These are phyloP conservation scores for Eurytoma californica DNA, from an alignment of 2,888 invertebrate genomes.

Conservation along the genomic window DNA sequence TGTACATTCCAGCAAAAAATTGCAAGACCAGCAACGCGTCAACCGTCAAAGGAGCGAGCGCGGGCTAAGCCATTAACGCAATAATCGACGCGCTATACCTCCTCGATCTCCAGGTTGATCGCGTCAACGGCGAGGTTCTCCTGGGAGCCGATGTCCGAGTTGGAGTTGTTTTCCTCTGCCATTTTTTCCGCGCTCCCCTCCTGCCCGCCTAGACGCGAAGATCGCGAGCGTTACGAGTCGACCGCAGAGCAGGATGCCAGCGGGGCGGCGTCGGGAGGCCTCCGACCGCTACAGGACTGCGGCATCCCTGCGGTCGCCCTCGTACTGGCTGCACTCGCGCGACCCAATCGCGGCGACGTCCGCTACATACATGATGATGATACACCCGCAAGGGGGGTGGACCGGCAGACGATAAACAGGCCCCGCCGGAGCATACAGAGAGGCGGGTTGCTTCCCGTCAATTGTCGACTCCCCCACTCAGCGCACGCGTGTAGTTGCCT, in stretches of 20 bases:
- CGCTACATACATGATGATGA: not conserved
- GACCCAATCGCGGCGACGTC: not conserved
- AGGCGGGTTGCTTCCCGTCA: constrained; percentile 20
- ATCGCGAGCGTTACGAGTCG: no score
- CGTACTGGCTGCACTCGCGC: no score
- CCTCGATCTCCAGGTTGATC: constrained; percentile 82
- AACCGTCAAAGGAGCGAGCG: constrained; percentile 20
- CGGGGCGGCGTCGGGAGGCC: no score
- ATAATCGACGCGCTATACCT: constrained; percentile 75
- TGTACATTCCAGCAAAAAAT: not conserved
- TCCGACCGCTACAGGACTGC: no score
- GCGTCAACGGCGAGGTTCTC: constrained; percentile 79
- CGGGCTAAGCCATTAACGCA: not conserved
- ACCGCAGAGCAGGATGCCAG: no score
- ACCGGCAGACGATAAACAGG: constrained; percentile 51
- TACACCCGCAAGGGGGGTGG: constrained; percentile 16
- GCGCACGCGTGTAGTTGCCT: not conserved
- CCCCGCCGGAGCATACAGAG: no score
- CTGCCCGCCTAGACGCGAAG: no score
- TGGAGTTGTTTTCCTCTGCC: constrained; percentile 75
- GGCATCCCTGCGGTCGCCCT: no score
- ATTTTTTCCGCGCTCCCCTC: constrained; percentile 58
- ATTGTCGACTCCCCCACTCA: constrained; percentile 12
- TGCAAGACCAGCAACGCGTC: not conserved
- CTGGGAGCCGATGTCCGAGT: constrained; percentile 80